Percentiles rank a stretch among this genome's conserved stretches.
Conservation (phyloP, 2,797 vertebrate species). For the Sebastes baramenuke region DNA sequence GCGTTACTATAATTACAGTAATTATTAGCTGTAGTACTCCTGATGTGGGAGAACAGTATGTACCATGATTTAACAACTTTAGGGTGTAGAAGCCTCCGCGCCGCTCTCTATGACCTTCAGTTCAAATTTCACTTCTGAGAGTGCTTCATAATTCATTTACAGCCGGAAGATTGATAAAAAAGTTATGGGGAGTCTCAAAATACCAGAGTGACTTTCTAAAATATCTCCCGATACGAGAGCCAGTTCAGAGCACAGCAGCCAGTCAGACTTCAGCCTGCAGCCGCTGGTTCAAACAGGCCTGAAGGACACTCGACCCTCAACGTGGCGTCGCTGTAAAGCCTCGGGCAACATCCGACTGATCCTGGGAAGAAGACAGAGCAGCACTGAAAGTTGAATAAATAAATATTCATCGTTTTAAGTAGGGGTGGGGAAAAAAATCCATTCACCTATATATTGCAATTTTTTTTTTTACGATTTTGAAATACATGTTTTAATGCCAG, state of each 20-base stretch:
- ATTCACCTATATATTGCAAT: no score
- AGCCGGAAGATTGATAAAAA: slow-evolving; percentile 17
- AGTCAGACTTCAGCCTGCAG: not conserved
- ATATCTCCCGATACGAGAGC: not conserved
- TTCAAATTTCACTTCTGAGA: slow-evolving; percentile 1
- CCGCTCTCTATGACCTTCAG: slow-evolving; percentile 5
- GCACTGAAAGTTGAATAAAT: no score
- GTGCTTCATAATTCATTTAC: slow-evolving; percentile 40
- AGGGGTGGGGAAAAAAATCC: no score
- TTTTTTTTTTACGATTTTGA: no score
- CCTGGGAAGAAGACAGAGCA: no score
- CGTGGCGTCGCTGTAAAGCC: not conserved
- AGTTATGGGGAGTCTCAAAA: slow-evolving; percentile 36
- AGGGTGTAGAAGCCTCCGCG: not conserved
- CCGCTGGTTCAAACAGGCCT: not conserved
- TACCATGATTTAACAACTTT: not conserved
- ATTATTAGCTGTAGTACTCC: not conserved
- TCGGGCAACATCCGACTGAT: not conserved
- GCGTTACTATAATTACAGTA: not conserved
- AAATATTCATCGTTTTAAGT: not conserved
- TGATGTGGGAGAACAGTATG: not conserved
- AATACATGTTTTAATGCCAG: no score
- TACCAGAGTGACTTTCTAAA: slow-evolving; percentile 18
- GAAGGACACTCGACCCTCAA: slow-evolving; percentile 18
- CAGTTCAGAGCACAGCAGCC: not conserved